These are phyloP conservation scores for Sander lucioperca DNA, from an alignment of 2,113 vertebrate species.

Conservation along the genomic window DNA sequence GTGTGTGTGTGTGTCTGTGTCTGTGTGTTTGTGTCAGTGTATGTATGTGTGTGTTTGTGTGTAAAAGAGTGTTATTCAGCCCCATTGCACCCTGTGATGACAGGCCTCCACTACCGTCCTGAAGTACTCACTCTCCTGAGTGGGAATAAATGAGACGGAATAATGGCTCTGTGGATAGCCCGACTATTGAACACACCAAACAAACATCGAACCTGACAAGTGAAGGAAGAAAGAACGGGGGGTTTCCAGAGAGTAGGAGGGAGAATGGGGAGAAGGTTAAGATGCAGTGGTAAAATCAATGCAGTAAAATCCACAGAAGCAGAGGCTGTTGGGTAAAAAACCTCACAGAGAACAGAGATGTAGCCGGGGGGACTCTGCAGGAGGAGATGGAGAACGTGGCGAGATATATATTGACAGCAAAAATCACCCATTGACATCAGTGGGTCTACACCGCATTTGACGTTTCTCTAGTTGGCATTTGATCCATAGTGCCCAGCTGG, in stretches of 20 bases:
- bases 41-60: conserved; percentile 20
- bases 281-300: conserved; percentile 42
- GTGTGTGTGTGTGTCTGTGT: conserved; percentile 20
- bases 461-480: conserved; percentile 66
- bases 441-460: background rate
- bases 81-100: conserved; percentile 63
- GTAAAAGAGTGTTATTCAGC: conserved; percentile 60
- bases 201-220: conserved; percentile 54
- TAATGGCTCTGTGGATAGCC: conserved; percentile 64
- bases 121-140: conserved; percentile 47
- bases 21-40: conserved; percentile 35
- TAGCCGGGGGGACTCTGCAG: conserved; percentile 29
- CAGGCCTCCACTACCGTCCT: conserved; percentile 52
- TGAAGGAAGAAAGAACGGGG: conserved; percentile 32
- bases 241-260: conserved; percentile 23
- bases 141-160: conserved; percentile 73
- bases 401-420: conserved; percentile 30
- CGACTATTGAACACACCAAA: conserved; percentile 48
- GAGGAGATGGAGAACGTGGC: conserved; percentile 9
- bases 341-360: background rate
- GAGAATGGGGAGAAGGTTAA: conserved; percentile 18
- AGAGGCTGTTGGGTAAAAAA: conserved; percentile 35
- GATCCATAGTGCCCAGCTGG: conserved; percentile 76
- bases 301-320: conserved; percentile 33
- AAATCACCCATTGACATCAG: conserved; percentile 38